Evolutionary conservation across 2,888 invertebrate species (phyloP).

Genomic region (Theretra japonica): DNA sequence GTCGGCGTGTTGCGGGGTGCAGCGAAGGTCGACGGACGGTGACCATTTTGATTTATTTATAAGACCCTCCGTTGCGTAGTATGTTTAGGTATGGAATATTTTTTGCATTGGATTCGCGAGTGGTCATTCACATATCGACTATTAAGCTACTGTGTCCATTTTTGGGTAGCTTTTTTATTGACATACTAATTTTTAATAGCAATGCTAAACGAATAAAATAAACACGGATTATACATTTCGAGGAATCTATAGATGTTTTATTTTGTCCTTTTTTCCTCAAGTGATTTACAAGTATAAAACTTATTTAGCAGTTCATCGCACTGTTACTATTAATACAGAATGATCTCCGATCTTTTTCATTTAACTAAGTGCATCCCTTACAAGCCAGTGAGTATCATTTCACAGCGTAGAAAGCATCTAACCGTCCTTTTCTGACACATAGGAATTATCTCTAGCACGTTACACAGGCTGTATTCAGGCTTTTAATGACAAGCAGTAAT

Average conservation of each 20-base stretch:
- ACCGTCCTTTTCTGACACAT: background rate
- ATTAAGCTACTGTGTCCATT: background rate
- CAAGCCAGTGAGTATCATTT: no score
- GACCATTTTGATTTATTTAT: constrained; percentile 37
- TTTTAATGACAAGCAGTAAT: constrained; percentile 26
- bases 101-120: background rate
- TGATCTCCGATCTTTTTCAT: no score
- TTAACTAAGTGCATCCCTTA: no score
- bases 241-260: no score
- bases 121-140: background rate
- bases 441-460: background rate
- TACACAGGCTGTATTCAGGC: constrained; percentile 34
- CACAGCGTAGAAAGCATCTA: background rate
- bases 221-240: no score
- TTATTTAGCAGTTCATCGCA: no score
- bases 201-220: no score
- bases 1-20: constrained; percentile 40
- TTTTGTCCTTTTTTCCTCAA: no score
- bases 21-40: constrained; percentile 46
- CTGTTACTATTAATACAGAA: no score
- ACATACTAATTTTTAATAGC: background rate
- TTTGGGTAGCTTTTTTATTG: background rate
- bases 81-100: background rate
- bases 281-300: no score
- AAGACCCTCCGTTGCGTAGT: constrained; percentile 30